These are phyloP conservation scores for Limnephilus auricula DNA, from an alignment of 2,888 invertebrate species.

Conservation along the genomic window DNA sequence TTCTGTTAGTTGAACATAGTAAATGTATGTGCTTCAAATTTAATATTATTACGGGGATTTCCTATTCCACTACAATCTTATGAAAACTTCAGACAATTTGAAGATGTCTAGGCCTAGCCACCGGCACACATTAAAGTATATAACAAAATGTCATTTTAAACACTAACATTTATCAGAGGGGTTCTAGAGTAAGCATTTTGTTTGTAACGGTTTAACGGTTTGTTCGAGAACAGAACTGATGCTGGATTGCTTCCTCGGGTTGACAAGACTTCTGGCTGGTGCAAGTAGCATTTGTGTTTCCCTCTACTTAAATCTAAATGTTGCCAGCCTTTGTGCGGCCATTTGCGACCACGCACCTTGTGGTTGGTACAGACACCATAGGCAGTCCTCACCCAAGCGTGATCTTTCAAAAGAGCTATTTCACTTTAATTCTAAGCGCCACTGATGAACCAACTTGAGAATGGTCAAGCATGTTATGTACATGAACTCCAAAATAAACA, in stretches of 20 bases:
- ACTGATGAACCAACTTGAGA: background rate
- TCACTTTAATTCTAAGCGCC: slow-evolving; percentile 1
- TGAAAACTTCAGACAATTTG: slow-evolving; percentile 31
- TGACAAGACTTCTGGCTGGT: background rate
- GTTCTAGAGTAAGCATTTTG: slow-evolving; percentile 2
- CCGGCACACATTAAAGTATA: slow-evolving; percentile 16
- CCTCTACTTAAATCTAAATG: slow-evolving; percentile 13
- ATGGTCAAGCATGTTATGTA: slow-evolving; percentile 4
- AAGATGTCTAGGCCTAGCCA: slow-evolving; percentile 41
- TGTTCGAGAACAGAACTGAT: background rate
- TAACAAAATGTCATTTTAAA: background rate
- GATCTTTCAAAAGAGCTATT: background rate
- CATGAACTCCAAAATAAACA: slow-evolving; percentile 7
- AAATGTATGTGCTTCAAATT: slow-evolving; percentile 2
- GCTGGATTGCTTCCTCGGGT: background rate
- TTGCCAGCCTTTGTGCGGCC: background rate
- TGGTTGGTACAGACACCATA: background rate
- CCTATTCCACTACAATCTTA: slow-evolving; percentile 35
- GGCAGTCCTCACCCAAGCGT: background rate
- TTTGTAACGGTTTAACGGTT: background rate
- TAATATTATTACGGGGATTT: background rate
- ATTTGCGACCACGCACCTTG: background rate
- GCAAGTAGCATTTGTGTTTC: slow-evolving; percentile 23
- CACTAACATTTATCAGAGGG: slow-evolving; percentile 32
- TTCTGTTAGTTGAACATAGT: slow-evolving; percentile 20